phyloP scores from a whole-genome alignment of 2,113 vertebrate genomes.

The Plecotus auritus region DNA sequence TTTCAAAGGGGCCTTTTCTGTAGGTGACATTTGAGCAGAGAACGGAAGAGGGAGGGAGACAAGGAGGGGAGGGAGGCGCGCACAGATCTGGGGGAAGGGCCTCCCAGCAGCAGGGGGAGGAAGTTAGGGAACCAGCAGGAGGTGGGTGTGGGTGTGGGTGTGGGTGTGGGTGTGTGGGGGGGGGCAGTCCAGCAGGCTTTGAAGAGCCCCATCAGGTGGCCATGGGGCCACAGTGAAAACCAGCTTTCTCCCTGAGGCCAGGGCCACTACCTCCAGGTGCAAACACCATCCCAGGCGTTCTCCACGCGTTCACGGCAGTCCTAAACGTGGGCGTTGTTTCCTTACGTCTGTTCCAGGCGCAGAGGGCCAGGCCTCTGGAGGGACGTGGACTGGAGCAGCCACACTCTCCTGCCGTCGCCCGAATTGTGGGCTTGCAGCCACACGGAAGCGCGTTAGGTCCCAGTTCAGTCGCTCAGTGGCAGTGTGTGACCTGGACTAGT shows the following conservation, averaged over 20 bases:
- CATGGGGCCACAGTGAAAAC: not conserved
- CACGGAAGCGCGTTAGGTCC: not conserved
- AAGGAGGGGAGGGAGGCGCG: not conserved
- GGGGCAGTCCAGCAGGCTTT: not conserved
- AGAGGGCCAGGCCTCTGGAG: not conserved
- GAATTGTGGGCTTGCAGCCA: not conserved
- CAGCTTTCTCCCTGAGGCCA: not conserved
- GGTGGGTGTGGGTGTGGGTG: not conserved
- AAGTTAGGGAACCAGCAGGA: not conserved
- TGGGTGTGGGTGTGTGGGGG: too few species aligned
- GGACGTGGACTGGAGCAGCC: not conserved
- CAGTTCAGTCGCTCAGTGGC: not conserved
- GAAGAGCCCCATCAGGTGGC: fast-evolving
- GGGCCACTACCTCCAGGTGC: fast-evolving
- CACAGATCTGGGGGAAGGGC: not conserved
- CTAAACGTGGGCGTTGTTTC: fast-evolving
- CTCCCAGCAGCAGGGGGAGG: not conserved
- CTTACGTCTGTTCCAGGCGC: not conserved
- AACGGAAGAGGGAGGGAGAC: not conserved
- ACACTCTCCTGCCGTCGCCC: not conserved
- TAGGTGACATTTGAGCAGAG: not conserved
- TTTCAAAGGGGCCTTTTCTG: not conserved
- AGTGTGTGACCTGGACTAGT: not conserved
- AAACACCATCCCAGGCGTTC: not conserved
- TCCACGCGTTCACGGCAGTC: not conserved